A percentile compares a stretch with the other conserved stretches of the same genome.
These are phyloP conservation scores for Melanotus villosus DNA, from an alignment of 2,888 invertebrate genomes.

Conservation along the genomic window DNA sequence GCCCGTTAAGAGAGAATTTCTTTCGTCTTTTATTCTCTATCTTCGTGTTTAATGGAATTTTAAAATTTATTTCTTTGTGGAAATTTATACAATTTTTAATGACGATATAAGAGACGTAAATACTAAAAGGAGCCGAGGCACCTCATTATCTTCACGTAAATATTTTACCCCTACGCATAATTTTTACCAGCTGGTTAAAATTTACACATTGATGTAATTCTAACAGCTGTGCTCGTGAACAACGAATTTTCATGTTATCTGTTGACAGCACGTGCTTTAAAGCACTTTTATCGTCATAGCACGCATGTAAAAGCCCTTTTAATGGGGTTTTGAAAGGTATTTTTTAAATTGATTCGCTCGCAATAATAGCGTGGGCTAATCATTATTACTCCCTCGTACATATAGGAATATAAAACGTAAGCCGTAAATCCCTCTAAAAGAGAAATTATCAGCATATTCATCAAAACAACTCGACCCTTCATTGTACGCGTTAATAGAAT, in stretches of 20 bases:
- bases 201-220: neutral
- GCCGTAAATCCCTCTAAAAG: neutral
- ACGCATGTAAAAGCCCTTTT: neutral
- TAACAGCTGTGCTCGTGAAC: neutral
- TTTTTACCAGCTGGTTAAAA: neutral
- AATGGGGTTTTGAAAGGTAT: neutral
- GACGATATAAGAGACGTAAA: too few relatives aligned
- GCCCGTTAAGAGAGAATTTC: slow-evolving; percentile 7
- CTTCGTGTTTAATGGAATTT: neutral
- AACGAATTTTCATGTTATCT: slow-evolving; percentile 14
- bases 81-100: too few relatives aligned
- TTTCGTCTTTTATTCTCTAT: neutral
- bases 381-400: neutral
- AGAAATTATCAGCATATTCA: neutral
- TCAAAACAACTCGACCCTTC: too few relatives aligned
- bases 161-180: neutral
- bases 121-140: too few relatives aligned
- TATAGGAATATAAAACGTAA: neutral
- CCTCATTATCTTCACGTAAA: neutral
- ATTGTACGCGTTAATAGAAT: too few relatives aligned
- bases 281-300: slow-evolving; percentile 8
- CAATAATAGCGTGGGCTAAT: neutral
- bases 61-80: too few relatives aligned
- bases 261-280: slow-evolving; percentile 19
- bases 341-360: slow-evolving; percentile 4